These are phyloP conservation scores for Isoperla grammatica DNA, from an alignment of 2,888 invertebrate genomes.

Conservation along the genomic window DNA sequence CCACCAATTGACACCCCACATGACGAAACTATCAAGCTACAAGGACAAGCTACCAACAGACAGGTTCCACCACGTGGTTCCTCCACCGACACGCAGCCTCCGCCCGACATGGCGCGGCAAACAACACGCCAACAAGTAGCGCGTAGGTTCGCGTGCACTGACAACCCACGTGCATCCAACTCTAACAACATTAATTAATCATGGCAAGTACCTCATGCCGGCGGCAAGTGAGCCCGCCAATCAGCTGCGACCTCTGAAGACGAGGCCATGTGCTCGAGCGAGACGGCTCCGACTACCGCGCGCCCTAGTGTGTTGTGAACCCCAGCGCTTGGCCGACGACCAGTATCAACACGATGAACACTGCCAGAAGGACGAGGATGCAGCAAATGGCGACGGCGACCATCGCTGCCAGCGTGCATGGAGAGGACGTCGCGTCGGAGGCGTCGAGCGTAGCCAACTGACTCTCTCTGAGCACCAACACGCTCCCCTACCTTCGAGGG, in stretches of 20 bases:
- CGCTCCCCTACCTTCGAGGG: conserved; percentile 22
- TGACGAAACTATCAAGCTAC: too few species aligned
- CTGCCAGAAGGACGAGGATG: conserved; percentile 71
- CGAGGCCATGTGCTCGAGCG: neutral
- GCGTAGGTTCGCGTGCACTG: too few species aligned
- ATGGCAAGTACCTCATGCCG: conserved; percentile 1
- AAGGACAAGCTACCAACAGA: too few species aligned
- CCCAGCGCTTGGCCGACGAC: conserved; percentile 59
- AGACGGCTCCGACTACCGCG: neutral
- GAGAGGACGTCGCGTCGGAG: conserved; percentile 41
- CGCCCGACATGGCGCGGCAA: too few species aligned
- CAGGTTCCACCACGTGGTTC: too few species aligned
- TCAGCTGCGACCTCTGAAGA: neutral
- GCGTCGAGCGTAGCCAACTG: conserved; percentile 28
- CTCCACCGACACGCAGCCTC: too few species aligned
- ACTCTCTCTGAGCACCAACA: conserved; percentile 28
- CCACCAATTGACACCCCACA: too few species aligned
- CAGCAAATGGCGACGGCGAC: conserved; percentile 80
- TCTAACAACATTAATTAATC: too few species aligned
- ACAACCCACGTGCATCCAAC: neutral
- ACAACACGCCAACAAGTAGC: too few species aligned
- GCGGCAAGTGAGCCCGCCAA: neutral
- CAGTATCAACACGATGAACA: conserved; percentile 77
- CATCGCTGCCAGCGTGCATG: conserved; percentile 53
- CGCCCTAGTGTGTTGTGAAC: neutral